Conservation (phyloP, 2,888 invertebrate genomes). For the Agrenia bidenticulata region DNA sequence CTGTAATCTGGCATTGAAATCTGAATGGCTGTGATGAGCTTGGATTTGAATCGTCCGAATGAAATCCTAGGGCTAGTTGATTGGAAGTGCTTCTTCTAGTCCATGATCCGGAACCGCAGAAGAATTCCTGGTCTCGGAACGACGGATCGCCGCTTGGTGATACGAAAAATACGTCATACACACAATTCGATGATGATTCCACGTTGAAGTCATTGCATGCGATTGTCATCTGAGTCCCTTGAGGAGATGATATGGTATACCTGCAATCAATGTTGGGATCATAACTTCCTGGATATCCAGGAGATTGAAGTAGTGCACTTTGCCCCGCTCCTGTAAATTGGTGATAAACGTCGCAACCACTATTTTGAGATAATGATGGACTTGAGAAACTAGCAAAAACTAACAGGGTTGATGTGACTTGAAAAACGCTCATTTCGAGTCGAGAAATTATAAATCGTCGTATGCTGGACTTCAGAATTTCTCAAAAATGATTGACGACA, state of each 20-base stretch:
- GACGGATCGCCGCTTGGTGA: constrained; percentile 37
- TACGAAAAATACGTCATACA: constrained; percentile 39
- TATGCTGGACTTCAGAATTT: too few species aligned
- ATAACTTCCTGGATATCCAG: constrained; percentile 39
- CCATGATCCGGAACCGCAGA: constrained; percentile 37
- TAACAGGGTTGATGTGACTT: too few species aligned
- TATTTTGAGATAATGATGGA: too few species aligned
- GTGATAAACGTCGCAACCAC: constrained; percentile 23
- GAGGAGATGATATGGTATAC: constrained; percentile 33
- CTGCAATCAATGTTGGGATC: constrained; percentile 37
- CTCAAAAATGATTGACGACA: too few species aligned
- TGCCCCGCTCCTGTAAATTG: constrained; percentile 35
- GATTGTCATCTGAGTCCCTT: constrained; percentile 34
- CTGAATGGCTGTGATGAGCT: constrained; percentile 11
- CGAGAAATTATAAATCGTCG: too few species aligned
- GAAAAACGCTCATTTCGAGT: too few species aligned
- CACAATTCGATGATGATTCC: constrained; percentile 33
- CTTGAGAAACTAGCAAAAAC: too few species aligned
- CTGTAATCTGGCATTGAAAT: constrained; percentile 24
- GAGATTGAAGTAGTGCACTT: constrained; percentile 29
- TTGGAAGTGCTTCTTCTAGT: constrained; percentile 26
- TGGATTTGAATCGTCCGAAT: constrained; percentile 27
- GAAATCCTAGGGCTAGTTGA: constrained; percentile 34
- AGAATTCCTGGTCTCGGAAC: constrained; percentile 26
- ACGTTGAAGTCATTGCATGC: constrained; percentile 41